Evolutionary conservation across 1,140 invertebrate species (phyloP), one percentile per base, ranked within the genome.

Genomic region (Centruroides sculpturatus): DNA sequence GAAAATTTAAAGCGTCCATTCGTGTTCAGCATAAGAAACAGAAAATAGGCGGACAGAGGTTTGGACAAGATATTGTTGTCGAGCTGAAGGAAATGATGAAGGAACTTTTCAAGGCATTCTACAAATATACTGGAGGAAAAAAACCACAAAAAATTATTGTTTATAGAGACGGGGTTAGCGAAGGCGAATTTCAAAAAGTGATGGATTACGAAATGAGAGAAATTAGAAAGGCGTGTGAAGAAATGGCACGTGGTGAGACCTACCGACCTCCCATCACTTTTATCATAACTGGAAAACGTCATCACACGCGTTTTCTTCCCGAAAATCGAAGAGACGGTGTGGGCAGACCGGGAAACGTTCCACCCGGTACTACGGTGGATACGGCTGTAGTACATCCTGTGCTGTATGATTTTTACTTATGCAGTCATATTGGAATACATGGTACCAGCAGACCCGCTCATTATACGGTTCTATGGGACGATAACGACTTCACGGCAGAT

Each of bases 1-100:
- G 55, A 7, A 57, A 57, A 58, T 68, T 66, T 58, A 47, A 55
- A 7, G 59, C 59, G 4, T 41, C 54, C 3, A 49, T 62, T 2
- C 61, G 56, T 3, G 49, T 58, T 34, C 68, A 69, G 56, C n/a
- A n/a, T n/a, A n/a, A n/a, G 7, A 41, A 41, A 4, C 36, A 41
- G 36, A 7, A 4, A 4, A 7, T 41, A 4, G 7, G 56, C 11
- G 7, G 9, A 57, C 48, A 47, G 46, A 67, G 58, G 13, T 7
- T 13, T 12, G 23, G 12, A 1, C 7, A 46, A 0, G 63, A 58
- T 12, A 65, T 64, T 5, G 67, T 68, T 13, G 46, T 56, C 5
- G 61, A 92, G 66, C 76, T 94, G 59, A 75, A 83, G 66, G 73
- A 80, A 0, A 89, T 93, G 67, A 78, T 86, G 53, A 66, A 66